Conservation (phyloP, 2,113 vertebrate species). For the Merops nubicus region DNA sequence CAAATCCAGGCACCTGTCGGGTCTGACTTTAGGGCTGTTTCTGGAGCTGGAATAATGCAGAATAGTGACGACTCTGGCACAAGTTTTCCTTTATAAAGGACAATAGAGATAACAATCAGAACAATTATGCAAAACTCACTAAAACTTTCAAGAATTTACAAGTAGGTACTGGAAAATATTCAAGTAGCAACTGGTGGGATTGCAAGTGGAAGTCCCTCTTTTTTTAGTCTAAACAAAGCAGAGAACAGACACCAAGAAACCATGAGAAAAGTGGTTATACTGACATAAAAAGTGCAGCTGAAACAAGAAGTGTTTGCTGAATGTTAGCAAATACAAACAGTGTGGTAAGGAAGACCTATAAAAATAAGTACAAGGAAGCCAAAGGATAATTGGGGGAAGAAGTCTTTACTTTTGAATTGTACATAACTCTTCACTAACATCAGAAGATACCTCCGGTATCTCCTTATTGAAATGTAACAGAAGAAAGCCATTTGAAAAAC, state of each 20-base stretch:
- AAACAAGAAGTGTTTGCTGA: background rate
- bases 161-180: slow-evolving; percentile 31
- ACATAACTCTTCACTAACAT: background rate
- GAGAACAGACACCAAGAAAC: background rate
- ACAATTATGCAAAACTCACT: background rate
- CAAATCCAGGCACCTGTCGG: background rate
- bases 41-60: background rate
- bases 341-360: background rate
- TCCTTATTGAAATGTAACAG: background rate
- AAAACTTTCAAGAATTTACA: slow-evolving; percentile 42
- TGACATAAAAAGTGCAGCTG: background rate
- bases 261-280: background rate
- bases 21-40: background rate
- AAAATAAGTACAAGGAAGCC: slow-evolving; percentile 51
- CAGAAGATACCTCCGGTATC: background rate
- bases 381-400: slow-evolving; percentile 23
- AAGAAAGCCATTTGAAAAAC: background rate
- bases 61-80: background rate
- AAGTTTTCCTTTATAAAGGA: slow-evolving; percentile 1
- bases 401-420: background rate
- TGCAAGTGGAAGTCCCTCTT: background rate
- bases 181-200: slow-evolving; percentile 6
- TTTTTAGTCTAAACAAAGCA: slow-evolving; percentile 38
- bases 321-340: slow-evolving; percentile 31
- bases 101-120: slow-evolving; percentile 26